Evolutionary conservation across 1,140 invertebrate species (phyloP).

Genomic region (Lutraria rhynchaena): DNA sequence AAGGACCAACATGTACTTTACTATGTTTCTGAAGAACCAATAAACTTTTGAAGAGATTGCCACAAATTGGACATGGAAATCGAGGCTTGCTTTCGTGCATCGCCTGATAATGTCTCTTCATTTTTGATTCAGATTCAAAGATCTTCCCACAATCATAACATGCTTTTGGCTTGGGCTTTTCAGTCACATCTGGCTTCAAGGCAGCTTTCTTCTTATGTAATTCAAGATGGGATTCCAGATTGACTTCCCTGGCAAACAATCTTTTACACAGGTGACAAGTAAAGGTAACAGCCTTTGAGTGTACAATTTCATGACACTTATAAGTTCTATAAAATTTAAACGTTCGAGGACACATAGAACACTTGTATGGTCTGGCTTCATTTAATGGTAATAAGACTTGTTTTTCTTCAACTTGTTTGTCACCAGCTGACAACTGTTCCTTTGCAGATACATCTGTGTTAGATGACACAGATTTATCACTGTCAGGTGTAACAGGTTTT

Average conservation of each 20-base stretch:
- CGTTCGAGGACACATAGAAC: slow-evolving; percentile 48
- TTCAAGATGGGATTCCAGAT: slow-evolving; percentile 36
- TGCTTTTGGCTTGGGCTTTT: not conserved
- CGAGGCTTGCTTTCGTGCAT: not conserved
- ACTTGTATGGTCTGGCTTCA: slow-evolving; percentile 44
- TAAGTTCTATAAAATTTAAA: slow-evolving; percentile 51
- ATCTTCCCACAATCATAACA: slow-evolving; percentile 18
- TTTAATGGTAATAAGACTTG: not conserved
- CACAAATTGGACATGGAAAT: slow-evolving; percentile 37
- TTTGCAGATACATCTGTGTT: not conserved
- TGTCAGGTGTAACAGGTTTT: not conserved
- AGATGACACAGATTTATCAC: not conserved
- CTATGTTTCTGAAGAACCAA: slow-evolving; percentile 12
- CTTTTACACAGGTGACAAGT: slow-evolving; percentile 44
- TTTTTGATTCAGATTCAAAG: not conserved
- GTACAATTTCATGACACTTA: slow-evolving; percentile 50
- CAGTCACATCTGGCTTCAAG: not conserved
- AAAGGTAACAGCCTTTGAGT: slow-evolving; percentile 41
- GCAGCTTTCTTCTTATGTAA: slow-evolving; percentile 45
- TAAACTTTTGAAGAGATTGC: slow-evolving; percentile 15
- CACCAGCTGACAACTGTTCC: not conserved
- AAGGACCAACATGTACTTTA: slow-evolving; percentile 28
- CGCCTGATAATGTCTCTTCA: not conserved
- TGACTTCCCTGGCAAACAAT: slow-evolving; percentile 45
- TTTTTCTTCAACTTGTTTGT: not conserved